Conservation (phyloP, 2,797 vertebrate genomes). For the Cygnus olor region DNA sequence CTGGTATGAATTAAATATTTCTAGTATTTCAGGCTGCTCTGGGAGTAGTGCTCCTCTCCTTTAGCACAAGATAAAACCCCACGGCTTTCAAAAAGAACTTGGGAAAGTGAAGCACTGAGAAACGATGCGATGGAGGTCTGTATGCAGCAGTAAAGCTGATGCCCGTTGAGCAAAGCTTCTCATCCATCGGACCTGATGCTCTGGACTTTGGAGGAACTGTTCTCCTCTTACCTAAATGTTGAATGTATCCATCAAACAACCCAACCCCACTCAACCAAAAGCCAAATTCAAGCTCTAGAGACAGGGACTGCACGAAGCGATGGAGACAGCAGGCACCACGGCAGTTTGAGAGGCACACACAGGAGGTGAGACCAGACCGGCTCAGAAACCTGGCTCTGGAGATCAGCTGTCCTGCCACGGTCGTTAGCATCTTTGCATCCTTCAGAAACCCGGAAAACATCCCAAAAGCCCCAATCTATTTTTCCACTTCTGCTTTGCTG, state of each 20-base stretch:
- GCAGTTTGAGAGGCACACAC: constrained; percentile 25
- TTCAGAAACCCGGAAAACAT: neutral
- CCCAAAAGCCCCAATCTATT: neutral
- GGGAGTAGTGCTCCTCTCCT: neutral
- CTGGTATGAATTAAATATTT: neutral
- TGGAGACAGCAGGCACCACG: neutral
- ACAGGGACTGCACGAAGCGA: neutral
- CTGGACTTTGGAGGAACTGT: neutral
- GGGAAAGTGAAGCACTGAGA: constrained; percentile 41
- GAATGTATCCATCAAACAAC: neutral
- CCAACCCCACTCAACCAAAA: neutral
- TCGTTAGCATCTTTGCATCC: neutral
- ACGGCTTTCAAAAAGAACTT: neutral
- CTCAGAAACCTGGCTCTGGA: neutral
- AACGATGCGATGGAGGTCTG: neutral
- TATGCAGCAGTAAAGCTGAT: neutral
- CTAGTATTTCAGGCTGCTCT: neutral
- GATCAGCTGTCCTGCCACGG: neutral
- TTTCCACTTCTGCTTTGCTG: neutral
- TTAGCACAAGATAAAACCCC: neutral
- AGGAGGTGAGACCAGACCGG: neutral
- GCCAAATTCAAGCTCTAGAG: neutral
- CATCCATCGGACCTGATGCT: neutral
- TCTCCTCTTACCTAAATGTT: neutral
- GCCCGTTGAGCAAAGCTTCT: neutral